phyloP scores from a whole-genome alignment of 2,113 vertebrate species.

The Delphinapterus leucas region DNA sequence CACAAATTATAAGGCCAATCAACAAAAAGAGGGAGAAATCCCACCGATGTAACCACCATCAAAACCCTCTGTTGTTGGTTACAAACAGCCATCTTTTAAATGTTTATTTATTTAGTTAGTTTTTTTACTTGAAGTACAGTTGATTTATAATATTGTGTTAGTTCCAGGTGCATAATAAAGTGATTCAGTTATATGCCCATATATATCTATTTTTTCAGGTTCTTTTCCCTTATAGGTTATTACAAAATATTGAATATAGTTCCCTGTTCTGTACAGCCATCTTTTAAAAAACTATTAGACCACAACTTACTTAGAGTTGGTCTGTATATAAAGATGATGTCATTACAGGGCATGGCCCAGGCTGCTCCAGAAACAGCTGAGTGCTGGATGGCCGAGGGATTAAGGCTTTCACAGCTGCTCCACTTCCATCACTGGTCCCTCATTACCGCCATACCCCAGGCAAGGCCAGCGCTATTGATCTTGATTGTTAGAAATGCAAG shows the following conservation, averaged over 20 bases:
- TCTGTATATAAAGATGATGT: rapidly evolving
- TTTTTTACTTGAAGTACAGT: not conserved
- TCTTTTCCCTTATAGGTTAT: not conserved
- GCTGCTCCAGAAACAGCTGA: rapidly evolving
- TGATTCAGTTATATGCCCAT: not conserved
- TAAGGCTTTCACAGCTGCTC: not conserved
- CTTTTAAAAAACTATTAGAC: not conserved
- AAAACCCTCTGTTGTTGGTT: not conserved
- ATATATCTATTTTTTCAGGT: not conserved
- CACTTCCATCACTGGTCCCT: not conserved
- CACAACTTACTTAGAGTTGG: not conserved
- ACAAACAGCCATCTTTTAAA: not conserved
- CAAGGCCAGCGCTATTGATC: not conserved
- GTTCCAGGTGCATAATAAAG: not conserved
- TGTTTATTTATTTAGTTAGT: too few relatives aligned
- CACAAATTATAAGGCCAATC: not conserved
- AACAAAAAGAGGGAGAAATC: not conserved
- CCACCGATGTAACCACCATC: too few relatives aligned
- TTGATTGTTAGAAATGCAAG: not conserved
- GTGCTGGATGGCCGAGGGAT: not conserved
- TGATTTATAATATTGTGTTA: not conserved
- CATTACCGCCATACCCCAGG: not conserved
- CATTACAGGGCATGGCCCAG: not conserved
- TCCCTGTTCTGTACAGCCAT: not conserved
- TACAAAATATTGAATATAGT: too few relatives aligned